Percentiles rank a stretch among this genome's conserved stretches.
phyloP scores from a whole-genome alignment of 1,140 invertebrate species.

The Chymomyza costata region DNA sequence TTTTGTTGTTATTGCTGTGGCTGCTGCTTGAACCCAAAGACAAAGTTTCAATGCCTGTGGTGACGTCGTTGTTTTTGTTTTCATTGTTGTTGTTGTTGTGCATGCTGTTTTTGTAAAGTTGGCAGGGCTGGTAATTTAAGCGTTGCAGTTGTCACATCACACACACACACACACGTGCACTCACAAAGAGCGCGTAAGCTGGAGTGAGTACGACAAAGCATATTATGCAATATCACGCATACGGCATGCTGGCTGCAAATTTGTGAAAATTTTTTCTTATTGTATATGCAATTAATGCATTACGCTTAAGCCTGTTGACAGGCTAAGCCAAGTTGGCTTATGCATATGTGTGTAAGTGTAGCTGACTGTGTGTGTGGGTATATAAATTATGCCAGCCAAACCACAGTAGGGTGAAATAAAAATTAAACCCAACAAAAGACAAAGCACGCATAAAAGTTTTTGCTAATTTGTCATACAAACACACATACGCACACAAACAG shows the following conservation, averaged over 20 bases:
- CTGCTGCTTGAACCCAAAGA: constrained; percentile 38
- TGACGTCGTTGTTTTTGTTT: constrained; percentile 3
- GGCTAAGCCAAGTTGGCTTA: constrained; percentile 23
- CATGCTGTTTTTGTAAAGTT: constrained; percentile 29
- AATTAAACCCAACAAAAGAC: constrained; percentile 39
- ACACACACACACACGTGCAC: background rate
- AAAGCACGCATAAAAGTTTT: constrained; percentile 30
- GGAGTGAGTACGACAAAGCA: no score
- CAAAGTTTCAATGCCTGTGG: constrained; percentile 50
- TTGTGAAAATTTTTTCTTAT: no score
- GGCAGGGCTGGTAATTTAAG: constrained; percentile 41
- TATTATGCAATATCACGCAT: constrained; percentile 61
- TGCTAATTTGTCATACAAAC: constrained; percentile 47
- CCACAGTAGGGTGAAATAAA: constrained; percentile 30
- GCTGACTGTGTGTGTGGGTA: no score
- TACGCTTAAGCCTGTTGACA: constrained; percentile 53
- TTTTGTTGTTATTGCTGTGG: constrained; percentile 46
- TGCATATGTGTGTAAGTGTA: no score
- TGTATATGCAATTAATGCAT: constrained; percentile 54
- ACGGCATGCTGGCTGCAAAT: constrained; percentile 47
- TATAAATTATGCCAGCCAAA: constrained; percentile 19
- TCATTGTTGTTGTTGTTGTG: no score
- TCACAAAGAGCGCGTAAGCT: no score
- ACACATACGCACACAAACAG: constrained; percentile 25
- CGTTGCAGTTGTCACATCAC: constrained; percentile 7